A percentile compares a stretch with the other conserved stretches of the same genome.
phyloP scores from a whole-genome alignment of 2,797 vertebrate species.

The Glyptemys insculpta region DNA sequence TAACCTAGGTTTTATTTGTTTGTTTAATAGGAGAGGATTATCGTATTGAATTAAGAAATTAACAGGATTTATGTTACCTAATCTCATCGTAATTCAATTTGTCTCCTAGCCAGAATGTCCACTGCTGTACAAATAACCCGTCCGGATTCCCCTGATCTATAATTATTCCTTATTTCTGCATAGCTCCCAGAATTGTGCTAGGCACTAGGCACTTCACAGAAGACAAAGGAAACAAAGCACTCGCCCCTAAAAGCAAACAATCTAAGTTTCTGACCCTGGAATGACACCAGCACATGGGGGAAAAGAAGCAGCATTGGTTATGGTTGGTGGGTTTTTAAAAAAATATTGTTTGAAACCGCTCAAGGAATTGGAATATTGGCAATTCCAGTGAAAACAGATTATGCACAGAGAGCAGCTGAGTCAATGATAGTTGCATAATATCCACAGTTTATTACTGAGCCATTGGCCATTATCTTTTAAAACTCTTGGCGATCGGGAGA shows the following conservation, averaged over 20 bases:
- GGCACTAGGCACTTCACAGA: background rate
- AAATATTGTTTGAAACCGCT: background rate
- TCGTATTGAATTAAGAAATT: constrained; percentile 69
- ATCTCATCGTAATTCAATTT: constrained; percentile 38
- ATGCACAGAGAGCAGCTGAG: background rate
- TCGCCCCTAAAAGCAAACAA: background rate
- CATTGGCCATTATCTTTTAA: too few relatives aligned
- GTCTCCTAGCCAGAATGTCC: background rate
- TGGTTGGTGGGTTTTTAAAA: background rate
- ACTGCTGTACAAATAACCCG: constrained; percentile 20
- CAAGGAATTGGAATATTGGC: background rate
- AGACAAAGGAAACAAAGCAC: background rate
- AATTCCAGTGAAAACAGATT: background rate
- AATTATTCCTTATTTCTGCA: background rate
- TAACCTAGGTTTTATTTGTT: constrained; percentile 61
- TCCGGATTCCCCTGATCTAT: constrained; percentile 2
- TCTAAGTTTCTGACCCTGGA: background rate
- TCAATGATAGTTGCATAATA: background rate
- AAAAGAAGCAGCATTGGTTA: background rate
- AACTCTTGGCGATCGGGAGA: too few relatives aligned
- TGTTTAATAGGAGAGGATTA: constrained; percentile 60
- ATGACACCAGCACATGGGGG: background rate
- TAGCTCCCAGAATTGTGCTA: constrained; percentile 14
- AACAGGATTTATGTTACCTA: constrained; percentile 56
- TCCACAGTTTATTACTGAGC: background rate